These are phyloP conservation scores for Platyrinchus mystaceus DNA, from an alignment of 2,797 vertebrate genomes.

Conservation along the genomic window DNA sequence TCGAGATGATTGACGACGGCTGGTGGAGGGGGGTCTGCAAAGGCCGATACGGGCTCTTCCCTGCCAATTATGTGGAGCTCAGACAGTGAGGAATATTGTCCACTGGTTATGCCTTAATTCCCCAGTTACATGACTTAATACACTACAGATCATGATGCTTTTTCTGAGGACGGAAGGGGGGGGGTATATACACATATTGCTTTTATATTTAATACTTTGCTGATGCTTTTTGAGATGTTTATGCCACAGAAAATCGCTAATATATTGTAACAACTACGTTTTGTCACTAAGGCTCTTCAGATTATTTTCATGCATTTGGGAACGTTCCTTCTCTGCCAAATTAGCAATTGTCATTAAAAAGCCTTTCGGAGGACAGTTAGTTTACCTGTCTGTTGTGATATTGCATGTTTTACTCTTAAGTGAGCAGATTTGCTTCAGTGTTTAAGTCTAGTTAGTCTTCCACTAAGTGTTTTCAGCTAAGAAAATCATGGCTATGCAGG, in stretches of 20 bases:
- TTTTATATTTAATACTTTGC: constrained; percentile 72
- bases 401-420: constrained; percentile 35
- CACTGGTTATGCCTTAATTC: constrained; percentile 51
- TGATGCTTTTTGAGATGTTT: constrained; percentile 70
- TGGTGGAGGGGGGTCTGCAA: constrained; percentile 96
- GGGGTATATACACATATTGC: background rate
- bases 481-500: constrained; percentile 27
- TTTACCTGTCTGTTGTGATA: constrained; percentile 40
- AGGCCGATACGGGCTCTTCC: constrained; percentile 92
- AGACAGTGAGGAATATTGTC: constrained; percentile 76
- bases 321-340: constrained; percentile 57
- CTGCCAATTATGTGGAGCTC: constrained; percentile 95
- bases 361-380: constrained; percentile 7
- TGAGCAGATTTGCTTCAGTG: constrained; percentile 5
- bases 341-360: background rate
- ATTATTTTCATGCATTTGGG: constrained; percentile 21
- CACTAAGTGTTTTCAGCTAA: constrained; percentile 32
- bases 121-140: constrained; percentile 31
- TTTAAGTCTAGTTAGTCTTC: constrained; percentile 61
- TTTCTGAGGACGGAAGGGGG: constrained; percentile 42
- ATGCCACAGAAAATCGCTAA: constrained; percentile 72
- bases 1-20: constrained; percentile 97
- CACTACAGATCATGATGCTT: constrained; percentile 66
- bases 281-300: constrained; percentile 33
- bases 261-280: constrained; percentile 57